These are phyloP conservation scores for Agriotes lineatus DNA, from an alignment of 2,888 invertebrate genomes.

Conservation along the genomic window DNA sequence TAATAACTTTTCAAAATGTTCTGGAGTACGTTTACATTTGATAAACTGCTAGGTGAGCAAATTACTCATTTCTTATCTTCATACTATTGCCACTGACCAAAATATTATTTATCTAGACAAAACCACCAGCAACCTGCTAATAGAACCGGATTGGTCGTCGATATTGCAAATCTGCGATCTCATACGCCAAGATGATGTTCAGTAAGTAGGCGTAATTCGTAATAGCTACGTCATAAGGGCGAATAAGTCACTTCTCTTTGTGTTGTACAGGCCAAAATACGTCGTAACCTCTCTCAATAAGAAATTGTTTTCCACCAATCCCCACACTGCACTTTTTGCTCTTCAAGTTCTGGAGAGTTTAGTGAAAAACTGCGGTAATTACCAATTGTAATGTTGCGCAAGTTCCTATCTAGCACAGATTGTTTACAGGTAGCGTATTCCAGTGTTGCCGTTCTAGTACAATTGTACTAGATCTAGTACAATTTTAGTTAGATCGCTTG, in stretches of 20 bases:
- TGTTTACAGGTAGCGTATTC: no score
- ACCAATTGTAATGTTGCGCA: no score
- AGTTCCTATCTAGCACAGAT: no score
- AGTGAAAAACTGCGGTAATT: slow-evolving; percentile 96
- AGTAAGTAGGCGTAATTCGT: slow-evolving; percentile 71
- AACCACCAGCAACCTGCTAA: slow-evolving; percentile 93
- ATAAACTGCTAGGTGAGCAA: slow-evolving; percentile 75
- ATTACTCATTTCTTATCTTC: neutral
- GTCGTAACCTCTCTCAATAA: slow-evolving; percentile 90
- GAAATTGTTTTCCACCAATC: slow-evolving; percentile 90
- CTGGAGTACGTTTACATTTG: slow-evolving; percentile 72
- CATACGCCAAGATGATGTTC: slow-evolving; percentile 95
- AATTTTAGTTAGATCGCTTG: no score
- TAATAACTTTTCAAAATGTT: slow-evolving; percentile 69
- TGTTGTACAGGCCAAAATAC: slow-evolving; percentile 89
- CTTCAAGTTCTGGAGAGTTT: slow-evolving; percentile 94
- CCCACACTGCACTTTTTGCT: slow-evolving; percentile 92
- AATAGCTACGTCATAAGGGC: neutral
- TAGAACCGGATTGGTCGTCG: slow-evolving; percentile 97
- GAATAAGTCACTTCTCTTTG: neutral
- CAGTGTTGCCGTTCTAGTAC: no score
- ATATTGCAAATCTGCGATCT: slow-evolving; percentile 95
- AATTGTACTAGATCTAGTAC: no score
- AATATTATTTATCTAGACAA: slow-evolving; percentile 78
- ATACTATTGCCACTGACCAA: neutral